Evolutionary conservation across 2,888 invertebrate genomes (phyloP).

Genomic region (Drosophila pegasa): DNA sequence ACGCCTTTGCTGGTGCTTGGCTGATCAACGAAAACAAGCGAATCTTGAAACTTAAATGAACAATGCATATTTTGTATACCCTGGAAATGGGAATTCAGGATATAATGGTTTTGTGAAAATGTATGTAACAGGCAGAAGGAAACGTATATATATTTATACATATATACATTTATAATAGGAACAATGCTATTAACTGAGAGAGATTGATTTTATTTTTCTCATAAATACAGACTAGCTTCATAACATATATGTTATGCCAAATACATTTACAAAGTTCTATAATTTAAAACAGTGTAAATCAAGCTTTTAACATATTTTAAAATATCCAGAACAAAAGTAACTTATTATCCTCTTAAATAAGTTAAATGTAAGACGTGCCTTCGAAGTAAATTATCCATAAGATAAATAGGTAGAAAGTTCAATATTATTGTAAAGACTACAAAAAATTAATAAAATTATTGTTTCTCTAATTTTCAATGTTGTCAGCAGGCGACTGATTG

Average conservation of each 20-base stretch:
- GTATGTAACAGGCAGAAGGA: too few relatives aligned
- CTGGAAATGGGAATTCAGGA: too few relatives aligned
- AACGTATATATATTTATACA: too few relatives aligned
- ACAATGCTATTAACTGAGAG: constrained; percentile 61
- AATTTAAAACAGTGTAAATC: not conserved
- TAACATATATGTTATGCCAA: not conserved
- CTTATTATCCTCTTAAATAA: constrained; percentile 1
- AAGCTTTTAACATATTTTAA: not conserved
- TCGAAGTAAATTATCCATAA: not conserved
- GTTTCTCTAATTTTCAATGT: not conserved
- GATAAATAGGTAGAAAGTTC: constrained; percentile 5
- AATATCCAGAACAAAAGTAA: not conserved
- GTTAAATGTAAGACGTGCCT: not conserved
- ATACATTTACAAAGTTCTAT: not conserved
- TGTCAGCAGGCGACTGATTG: not conserved
- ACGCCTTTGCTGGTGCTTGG: too few relatives aligned
- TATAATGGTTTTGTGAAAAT: too few relatives aligned
- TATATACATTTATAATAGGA: constrained; percentile 66
- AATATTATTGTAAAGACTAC: not conserved
- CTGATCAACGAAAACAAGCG: too few relatives aligned
- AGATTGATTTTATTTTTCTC: constrained; percentile 21
- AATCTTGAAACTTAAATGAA: too few relatives aligned
- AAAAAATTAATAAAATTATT: constrained; percentile 6
- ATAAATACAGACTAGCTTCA: not conserved
- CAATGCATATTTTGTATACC: too few relatives aligned